Evolutionary conservation across 2,797 vertebrate genomes (phyloP).

Genomic region (Parotocinclus haroldoi): DNA sequence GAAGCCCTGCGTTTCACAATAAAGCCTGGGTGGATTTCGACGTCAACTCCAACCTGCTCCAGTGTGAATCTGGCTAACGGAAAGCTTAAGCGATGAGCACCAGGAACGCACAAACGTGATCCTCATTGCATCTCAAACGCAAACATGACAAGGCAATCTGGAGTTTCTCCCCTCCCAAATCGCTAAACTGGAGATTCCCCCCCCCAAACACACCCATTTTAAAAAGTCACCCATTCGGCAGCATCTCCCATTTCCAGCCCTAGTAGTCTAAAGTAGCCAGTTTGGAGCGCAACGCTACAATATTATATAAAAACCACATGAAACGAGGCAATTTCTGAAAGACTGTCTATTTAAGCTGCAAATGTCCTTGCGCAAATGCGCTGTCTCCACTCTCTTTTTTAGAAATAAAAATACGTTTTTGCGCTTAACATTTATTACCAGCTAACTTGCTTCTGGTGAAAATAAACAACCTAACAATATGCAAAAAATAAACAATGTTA

Average conservation of each 20-base stretch:
- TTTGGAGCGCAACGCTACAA: no score
- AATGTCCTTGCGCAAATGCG: no score
- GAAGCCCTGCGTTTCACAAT: slow-evolving; percentile 52
- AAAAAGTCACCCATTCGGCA: slow-evolving; percentile 1
- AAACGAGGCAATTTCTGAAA: no score
- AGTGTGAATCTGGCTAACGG: slow-evolving; percentile 70
- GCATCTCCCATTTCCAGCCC: slow-evolving; percentile 14
- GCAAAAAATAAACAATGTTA: no score
- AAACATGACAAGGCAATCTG: slow-evolving; percentile 43
- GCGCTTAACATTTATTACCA: no score
- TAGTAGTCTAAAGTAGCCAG: slow-evolving; percentile 7
- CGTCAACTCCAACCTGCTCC: slow-evolving; percentile 26
- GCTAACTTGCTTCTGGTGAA: no score
- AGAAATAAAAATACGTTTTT: no score
- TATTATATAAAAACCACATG: no score
- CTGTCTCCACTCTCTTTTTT: no score
- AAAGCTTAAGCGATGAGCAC: slow-evolving; percentile 46
- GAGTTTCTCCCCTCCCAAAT: slow-evolving; percentile 17
- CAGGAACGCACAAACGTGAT: slow-evolving; percentile 21
- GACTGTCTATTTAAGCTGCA: no score
- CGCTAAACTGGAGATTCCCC: slow-evolving; percentile 4
- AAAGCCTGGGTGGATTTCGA: slow-evolving; percentile 35
- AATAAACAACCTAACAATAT: no score
- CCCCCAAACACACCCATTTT: slow-evolving; percentile 18
- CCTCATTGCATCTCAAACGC: slow-evolving; percentile 50